Percentiles rank a stretch among this genome's conserved stretches.
Conservation (phyloP, 2,888 invertebrate genomes). For the Eupithecia exiguata region DNA sequence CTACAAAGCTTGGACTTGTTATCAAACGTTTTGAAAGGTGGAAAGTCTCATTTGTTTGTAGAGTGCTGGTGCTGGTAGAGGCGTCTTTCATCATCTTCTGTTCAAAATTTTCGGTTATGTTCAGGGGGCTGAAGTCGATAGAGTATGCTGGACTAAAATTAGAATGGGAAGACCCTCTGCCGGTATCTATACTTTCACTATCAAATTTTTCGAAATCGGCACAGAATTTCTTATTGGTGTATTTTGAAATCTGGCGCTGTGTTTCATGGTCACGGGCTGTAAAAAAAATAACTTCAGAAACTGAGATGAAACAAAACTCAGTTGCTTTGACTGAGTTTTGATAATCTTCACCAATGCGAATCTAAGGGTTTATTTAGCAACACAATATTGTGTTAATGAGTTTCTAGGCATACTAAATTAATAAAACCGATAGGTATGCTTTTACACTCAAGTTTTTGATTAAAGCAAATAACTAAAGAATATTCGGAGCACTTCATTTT, state of each 20-base stretch:
- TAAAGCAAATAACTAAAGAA: not conserved
- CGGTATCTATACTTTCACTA: slow-evolving; percentile 68
- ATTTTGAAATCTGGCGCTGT: not conserved
- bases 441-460: not conserved
- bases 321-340: not conserved
- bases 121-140: slow-evolving; percentile 52
- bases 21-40: slow-evolving; percentile 9
- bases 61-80: slow-evolving; percentile 37
- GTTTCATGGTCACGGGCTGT: not conserved
- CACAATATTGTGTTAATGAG: not conserved
- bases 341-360: not conserved
- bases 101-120: slow-evolving; percentile 46
- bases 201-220: slow-evolving; percentile 46
- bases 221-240: not conserved
- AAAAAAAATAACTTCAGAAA: not conserved
- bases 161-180: slow-evolving; percentile 69
- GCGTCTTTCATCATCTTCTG: slow-evolving; percentile 32
- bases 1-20: slow-evolving; percentile 31
- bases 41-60: slow-evolving; percentile 11
- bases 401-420: not conserved
- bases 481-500: not conserved
- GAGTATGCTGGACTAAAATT: slow-evolving; percentile 58
- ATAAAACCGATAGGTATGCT: not conserved
- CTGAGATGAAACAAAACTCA: not conserved
- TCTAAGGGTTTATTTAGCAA: not conserved